Evolutionary conservation across 1,140 invertebrate species (phyloP).

Genomic region (Nephila pilipes): DNA sequence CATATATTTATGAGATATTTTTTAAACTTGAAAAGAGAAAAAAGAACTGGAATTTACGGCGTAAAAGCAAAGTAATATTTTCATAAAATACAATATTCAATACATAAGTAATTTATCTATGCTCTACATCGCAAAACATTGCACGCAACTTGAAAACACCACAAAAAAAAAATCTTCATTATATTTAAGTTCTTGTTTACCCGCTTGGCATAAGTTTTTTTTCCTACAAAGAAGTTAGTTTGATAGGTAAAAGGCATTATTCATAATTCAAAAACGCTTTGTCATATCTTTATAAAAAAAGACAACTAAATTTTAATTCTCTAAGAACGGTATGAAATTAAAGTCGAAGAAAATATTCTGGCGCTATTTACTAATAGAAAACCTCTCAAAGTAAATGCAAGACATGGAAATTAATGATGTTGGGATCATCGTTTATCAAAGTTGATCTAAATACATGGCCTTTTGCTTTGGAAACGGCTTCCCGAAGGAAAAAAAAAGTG

Average conservation of each 20-base stretch:
- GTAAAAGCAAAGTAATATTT: too few relatives aligned
- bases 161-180: too few relatives aligned
- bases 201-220: neutral
- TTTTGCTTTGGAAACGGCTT: neutral
- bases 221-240: neutral
- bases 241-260: neutral
- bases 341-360: neutral
- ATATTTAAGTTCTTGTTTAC: too few relatives aligned
- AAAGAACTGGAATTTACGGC: too few relatives aligned
- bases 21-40: too few relatives aligned
- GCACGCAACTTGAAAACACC: too few relatives aligned
- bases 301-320: slow-evolving; percentile 18
- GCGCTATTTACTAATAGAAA: neutral
- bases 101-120: too few relatives aligned
- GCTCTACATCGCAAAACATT: too few relatives aligned
- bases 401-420: slow-evolving; percentile 14
- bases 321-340: neutral
- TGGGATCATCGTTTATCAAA: neutral
- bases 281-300: neutral
- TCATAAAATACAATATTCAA: too few relatives aligned
- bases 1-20: too few relatives aligned
- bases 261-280: neutral
- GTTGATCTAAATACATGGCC: neutral
- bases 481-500: neutral
- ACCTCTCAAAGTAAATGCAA: neutral